Evolutionary conservation across 2,113 vertebrate species (phyloP), one percentile per base, ranked within the genome.

Genomic region (Embiotoca jacksoni): DNA sequence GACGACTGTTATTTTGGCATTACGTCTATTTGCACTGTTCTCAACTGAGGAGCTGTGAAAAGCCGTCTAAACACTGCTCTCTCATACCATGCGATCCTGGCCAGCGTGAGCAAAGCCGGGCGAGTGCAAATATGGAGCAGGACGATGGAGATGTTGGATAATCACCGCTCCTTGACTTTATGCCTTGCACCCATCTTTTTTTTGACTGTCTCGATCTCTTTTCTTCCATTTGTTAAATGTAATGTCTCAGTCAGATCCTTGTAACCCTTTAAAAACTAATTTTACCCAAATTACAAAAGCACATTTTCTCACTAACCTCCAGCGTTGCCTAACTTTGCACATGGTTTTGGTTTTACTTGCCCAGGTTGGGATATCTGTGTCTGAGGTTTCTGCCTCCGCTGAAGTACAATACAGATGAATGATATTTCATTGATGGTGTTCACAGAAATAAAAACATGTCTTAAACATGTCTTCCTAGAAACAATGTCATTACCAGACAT

Each of bases 21-120:
- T 92, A 91, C 70, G 77, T 91, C 89, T 93, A 90, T 93, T 93
- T 93, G 89, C 86, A 84, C 89, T 92, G 89, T 86, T 93, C 90
- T 92, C 84, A 80, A 78, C 85, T 80, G 70, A 84, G 80, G 79
- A 83, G 82, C 90, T 83, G 58, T 75, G 87, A 85, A 90, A 92
- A 93, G 84, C 78, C 91, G 4, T 94, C 85, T 88, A 92, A 94
- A 88, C 90, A 92, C 87, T 74, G 78, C 62, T 47, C 62, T 64
- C 44, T 88, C 87, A 92, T 89, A 86, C 91, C 88, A 72, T 53
- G 63, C 79, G 7, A 87, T 84, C 86, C 71, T 78, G 53, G 82
- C 74, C 80, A 41, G 65, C 65, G 71, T 89, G 86, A 86, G 83
- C 80, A 82, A 61, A 72, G 81, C 63, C 35, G 15, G 60, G 31